phyloP scores from a whole-genome alignment of 1,140 invertebrate species.

The Danaus plexippus region DNA sequence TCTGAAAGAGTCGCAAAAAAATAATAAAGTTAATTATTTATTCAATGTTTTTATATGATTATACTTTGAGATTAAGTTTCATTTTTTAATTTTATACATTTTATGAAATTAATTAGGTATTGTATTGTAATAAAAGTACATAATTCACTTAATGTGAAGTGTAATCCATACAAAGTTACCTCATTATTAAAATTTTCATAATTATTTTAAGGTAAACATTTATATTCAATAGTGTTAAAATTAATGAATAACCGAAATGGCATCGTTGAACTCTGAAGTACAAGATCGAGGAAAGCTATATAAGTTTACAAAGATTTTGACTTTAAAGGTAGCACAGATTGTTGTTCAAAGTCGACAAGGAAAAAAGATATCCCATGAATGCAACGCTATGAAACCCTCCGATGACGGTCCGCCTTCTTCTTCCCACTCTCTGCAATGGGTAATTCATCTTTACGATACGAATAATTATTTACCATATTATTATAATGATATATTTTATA shows the following conservation, averaged over 20 bases:
- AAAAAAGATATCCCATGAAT: slow-evolving; percentile 52
- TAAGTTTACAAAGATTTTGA: slow-evolving; percentile 58
- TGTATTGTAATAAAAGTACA: too few species aligned
- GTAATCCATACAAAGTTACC: too few species aligned
- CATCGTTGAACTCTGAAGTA: slow-evolving; percentile 36
- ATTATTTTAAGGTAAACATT: too few species aligned
- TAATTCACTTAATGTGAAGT: too few species aligned
- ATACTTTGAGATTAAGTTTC: too few species aligned
- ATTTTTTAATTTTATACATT: too few species aligned
- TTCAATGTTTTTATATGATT: too few species aligned
- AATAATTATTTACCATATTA: not conserved
- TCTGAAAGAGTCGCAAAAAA: too few species aligned
- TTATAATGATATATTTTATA: not conserved
- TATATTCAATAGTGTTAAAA: not conserved
- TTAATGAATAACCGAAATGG: slow-evolving; percentile 30
- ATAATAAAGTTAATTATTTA: too few species aligned
- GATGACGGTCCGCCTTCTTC: slow-evolving; percentile 39
- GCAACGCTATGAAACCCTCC: slow-evolving; percentile 29
- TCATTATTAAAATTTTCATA: too few species aligned
- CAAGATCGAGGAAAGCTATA: slow-evolving; percentile 49
- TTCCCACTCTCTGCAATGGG: slow-evolving; percentile 48
- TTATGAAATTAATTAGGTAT: too few species aligned
- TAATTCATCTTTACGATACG: slow-evolving; percentile 22
- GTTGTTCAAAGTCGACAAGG: slow-evolving; percentile 62
- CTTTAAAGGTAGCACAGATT: slow-evolving; percentile 58